Evolutionary conservation across 2,888 invertebrate genomes (phyloP).

Genomic region (Malachius bipustulatus): DNA sequence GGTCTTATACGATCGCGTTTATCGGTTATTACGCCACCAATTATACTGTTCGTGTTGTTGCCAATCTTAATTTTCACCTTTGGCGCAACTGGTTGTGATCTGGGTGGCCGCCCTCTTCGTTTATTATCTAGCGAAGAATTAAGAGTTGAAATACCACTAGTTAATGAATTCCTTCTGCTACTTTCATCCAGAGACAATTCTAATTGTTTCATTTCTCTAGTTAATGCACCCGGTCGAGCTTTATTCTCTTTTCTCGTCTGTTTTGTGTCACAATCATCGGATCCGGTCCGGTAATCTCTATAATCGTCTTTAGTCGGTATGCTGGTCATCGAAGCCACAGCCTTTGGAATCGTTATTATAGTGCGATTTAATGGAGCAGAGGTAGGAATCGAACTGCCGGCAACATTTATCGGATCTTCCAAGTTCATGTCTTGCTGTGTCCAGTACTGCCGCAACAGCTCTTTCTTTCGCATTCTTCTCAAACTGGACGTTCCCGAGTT

Average conservation of each 20-base stretch:
- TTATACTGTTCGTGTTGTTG: conserved; percentile 39
- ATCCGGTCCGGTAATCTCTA: conserved; percentile 41
- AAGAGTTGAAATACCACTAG: conserved; percentile 26
- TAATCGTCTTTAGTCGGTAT: conserved; percentile 81
- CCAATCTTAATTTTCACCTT: conserved; percentile 72
- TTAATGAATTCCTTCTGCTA: conserved; percentile 42
- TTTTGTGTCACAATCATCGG: conserved; percentile 48
- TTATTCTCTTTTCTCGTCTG: conserved; percentile 50
- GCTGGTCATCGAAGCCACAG: conserved; percentile 78
- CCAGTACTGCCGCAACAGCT: conserved; percentile 72
- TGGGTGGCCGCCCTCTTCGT: conserved; percentile 33
- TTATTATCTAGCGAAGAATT: conserved; percentile 28
- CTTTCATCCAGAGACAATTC: conserved; percentile 48
- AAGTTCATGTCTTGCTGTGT: conserved; percentile 79
- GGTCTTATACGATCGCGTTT: conserved; percentile 49
- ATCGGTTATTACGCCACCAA: conserved; percentile 39
- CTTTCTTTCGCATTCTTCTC: conserved; percentile 81
- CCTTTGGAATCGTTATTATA: conserved; percentile 75
- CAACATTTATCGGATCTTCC: conserved; percentile 55
- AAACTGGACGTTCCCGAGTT: conserved; percentile 59
- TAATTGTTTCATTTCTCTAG: conserved; percentile 52
- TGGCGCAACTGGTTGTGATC: conserved; percentile 42
- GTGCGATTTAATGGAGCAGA: conserved; percentile 52
- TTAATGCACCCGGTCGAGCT: conserved; percentile 40
- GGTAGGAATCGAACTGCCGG: conserved; percentile 45